A percentile compares a stretch with the other conserved stretches of the same genome.
Evolutionary conservation across 2,888 invertebrate genomes (phyloP).

Genomic region (Fragum fragum): DNA sequence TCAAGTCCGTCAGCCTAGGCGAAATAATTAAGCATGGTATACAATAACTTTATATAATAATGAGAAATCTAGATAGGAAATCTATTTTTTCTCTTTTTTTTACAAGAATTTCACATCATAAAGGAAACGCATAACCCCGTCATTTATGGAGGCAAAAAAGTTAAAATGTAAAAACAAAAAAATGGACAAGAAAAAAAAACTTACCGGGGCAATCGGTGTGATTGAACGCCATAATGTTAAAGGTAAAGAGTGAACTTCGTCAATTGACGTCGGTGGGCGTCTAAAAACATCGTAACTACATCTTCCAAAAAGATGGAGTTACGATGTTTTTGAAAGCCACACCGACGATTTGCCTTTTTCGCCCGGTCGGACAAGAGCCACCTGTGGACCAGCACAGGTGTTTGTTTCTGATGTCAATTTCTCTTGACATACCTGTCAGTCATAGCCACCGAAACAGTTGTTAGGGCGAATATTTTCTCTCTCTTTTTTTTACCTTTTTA

Average conservation of each 20-base stretch:
- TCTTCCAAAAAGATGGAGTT: no score
- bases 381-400: conserved; percentile 52
- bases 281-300: no score
- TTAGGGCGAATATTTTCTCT: conserved; percentile 10
- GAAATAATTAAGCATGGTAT: no score
- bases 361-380: conserved; percentile 36
- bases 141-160: neutral
- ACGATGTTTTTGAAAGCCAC: neutral
- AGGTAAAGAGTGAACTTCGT: conserved; percentile 8
- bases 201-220: neutral
- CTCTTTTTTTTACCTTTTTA: neutral
- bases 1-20: no score
- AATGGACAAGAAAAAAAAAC: neutral
- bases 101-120: neutral
- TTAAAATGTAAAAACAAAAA: no score
- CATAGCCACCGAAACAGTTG: conserved; percentile 44
- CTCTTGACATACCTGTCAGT: conserved; percentile 52
- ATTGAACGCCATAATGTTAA: conserved; percentile 4
- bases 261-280: neutral
- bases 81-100: no score
- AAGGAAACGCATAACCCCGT: neutral
- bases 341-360: neutral
- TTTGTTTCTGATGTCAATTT: conserved; percentile 61
- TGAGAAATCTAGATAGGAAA: no score
- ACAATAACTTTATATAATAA: no score